Percentiles rank a stretch among this genome's conserved stretches.
Evolutionary conservation across 2,888 invertebrate species (phyloP).

Genomic region (Junonia oenone): DNA sequence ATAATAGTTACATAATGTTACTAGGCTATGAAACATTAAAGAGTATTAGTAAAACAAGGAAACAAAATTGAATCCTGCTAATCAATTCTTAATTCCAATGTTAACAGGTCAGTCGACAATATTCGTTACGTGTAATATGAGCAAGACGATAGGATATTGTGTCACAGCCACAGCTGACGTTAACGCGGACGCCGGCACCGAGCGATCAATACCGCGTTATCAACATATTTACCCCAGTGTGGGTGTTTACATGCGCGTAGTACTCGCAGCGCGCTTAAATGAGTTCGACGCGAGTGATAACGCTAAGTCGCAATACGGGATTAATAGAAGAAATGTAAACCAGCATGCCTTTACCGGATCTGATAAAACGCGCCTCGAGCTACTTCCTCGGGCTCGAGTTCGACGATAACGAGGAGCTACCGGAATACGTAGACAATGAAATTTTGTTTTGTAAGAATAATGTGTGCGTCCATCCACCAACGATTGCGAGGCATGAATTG

Average conservation of each 20-base stretch:
- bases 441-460: constrained; percentile 96
- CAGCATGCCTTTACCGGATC: constrained; percentile 87
- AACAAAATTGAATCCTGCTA: not conserved
- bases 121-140: constrained; percentile 11
- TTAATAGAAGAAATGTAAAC: constrained; percentile 58
- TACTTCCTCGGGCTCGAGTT: constrained; percentile 87
- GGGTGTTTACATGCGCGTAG: constrained; percentile 74
- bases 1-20: not conserved
- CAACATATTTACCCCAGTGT: constrained; percentile 54
- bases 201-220: constrained; percentile 73
- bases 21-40: not conserved
- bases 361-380: constrained; percentile 88
- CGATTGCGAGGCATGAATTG: constrained; percentile 87
- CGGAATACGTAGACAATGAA: constrained; percentile 89
- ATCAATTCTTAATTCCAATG: not conserved
- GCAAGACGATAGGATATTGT: constrained; percentile 15
- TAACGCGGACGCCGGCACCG: constrained; percentile 42
- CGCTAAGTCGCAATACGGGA: constrained; percentile 26
- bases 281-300: constrained; percentile 60
- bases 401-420: constrained; percentile 79
- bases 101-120: constrained; percentile 13
- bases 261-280: constrained; percentile 57
- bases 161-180: constrained; percentile 27
- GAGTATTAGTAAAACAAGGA: not conserved
- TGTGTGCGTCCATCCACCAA: constrained; percentile 97